Conservation (phyloP, 1,140 invertebrate species). For the Apis dorsata region DNA sequence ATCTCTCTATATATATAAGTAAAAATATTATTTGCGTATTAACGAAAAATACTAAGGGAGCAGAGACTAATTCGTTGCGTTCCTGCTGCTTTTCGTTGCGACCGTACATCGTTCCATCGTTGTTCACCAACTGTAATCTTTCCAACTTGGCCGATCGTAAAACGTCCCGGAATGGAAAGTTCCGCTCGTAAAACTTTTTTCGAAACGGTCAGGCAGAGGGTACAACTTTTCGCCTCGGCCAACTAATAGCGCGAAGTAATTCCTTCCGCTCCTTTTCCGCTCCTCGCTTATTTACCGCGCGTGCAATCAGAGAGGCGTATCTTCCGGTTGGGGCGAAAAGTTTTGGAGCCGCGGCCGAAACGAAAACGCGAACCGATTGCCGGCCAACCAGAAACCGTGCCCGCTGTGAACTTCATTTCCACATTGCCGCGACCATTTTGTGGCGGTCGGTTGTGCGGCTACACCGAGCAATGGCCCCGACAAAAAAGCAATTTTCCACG, state of each 20-base stretch:
- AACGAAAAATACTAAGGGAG: too few species aligned
- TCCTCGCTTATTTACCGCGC: constrained; percentile 20
- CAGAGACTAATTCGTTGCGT: too few species aligned
- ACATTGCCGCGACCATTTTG: constrained; percentile 10
- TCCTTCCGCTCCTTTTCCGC: constrained; percentile 8
- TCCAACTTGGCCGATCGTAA: constrained; percentile 24
- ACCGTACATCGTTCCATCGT: background rate
- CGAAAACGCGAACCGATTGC: constrained; percentile 20
- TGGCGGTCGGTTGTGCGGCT: background rate
- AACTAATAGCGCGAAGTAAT: constrained; percentile 42
- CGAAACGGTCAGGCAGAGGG: background rate
- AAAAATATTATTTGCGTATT: too few species aligned
- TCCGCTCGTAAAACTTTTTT: background rate
- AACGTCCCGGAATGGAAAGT: constrained; percentile 15
- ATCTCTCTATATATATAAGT: too few species aligned
- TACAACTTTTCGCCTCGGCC: constrained; percentile 6
- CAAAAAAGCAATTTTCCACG: constrained; percentile 23
- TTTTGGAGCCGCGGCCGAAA: background rate
- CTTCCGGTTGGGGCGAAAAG: constrained; percentile 7
- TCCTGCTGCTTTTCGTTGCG: background rate
- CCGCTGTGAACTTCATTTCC: constrained; percentile 5
- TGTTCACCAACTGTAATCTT: constrained; percentile 19
- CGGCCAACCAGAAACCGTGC: background rate
- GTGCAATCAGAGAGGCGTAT: constrained; percentile 38
- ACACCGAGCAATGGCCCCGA: background rate